Percentiles rank a stretch among this genome's conserved stretches.
phyloP scores from a whole-genome alignment of 2,113 vertebrate genomes.

The Albula goreensis region DNA sequence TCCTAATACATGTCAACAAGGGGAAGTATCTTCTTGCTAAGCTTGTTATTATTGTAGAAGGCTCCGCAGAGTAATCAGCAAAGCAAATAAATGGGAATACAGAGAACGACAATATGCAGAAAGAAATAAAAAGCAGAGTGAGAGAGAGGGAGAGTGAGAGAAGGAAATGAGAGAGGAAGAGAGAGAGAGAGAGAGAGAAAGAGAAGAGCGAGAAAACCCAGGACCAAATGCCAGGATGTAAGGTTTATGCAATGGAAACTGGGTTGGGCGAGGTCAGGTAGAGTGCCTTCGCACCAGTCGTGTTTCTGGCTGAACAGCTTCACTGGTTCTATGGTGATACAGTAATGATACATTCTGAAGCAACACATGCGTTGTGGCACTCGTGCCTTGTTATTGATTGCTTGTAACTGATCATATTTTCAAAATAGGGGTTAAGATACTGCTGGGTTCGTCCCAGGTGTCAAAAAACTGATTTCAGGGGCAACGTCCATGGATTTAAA shows the following conservation, averaged over 20 bases:
- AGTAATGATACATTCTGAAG: neutral
- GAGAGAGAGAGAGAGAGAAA: neutral
- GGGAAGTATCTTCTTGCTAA: constrained; percentile 22
- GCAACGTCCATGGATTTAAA: too few species aligned
- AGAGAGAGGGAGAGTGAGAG: neutral
- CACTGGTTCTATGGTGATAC: neutral
- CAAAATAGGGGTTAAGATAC: neutral
- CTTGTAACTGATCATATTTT: neutral
- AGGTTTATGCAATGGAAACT: neutral
- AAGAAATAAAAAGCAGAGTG: neutral
- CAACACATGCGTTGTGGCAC: neutral
- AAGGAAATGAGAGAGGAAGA: neutral
- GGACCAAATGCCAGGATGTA: neutral
- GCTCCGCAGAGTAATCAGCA: constrained; percentile 13
- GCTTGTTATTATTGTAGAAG: constrained; percentile 18
- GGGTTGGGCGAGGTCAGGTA: neutral
- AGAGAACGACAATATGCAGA: constrained; percentile 4
- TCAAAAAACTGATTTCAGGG: neutral
- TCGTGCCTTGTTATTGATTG: neutral
- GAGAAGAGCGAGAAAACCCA: constrained; percentile 15
- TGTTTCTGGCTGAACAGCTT: neutral
- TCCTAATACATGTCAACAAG: constrained; percentile 8
- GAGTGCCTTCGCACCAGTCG: neutral
- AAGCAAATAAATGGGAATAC: constrained; percentile 24
- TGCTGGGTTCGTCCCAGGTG: neutral